These are phyloP conservation scores for Amphipyra tragopoginis DNA, from an alignment of 2,888 invertebrate genomes.

Conservation along the genomic window DNA sequence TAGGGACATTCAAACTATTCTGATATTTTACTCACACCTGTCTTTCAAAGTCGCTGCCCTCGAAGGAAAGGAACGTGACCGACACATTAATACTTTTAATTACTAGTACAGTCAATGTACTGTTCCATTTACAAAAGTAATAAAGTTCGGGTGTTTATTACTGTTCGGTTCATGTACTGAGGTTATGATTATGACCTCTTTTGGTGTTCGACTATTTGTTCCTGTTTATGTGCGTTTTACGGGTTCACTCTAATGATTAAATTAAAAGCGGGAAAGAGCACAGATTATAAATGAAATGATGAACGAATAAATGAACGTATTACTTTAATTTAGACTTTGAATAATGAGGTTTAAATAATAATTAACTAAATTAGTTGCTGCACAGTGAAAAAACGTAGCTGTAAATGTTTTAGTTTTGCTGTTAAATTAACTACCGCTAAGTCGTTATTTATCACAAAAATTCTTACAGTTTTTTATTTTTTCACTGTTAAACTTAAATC, in stretches of 20 bases:
- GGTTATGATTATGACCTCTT: constrained; percentile 31
- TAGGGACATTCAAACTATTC: neutral
- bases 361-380: neutral
- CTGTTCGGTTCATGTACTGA: constrained; percentile 2
- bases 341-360: no score
- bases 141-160: constrained; percentile 27
- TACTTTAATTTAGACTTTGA: no score
- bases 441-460: no score
- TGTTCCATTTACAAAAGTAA: constrained; percentile 39
- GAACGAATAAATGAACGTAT: neutral
- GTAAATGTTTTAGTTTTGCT: constrained; percentile 8
- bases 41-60: constrained; percentile 18
- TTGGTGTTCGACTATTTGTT: constrained; percentile 10
- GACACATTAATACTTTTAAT: constrained; percentile 48
- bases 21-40: constrained; percentile 15
- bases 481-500: constrained; percentile 11
- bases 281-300: neutral
- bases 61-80: constrained; percentile 45
- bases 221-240: constrained; percentile 2
- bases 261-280: neutral
- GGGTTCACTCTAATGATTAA: neutral
- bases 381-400: constrained; percentile 8
- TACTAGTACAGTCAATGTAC: constrained; percentile 44
- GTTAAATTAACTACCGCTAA: neutral
- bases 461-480: constrained; percentile 9